Evolutionary conservation across 2,797 vertebrate genomes (phyloP).

Genomic region (Pterois miles): DNA sequence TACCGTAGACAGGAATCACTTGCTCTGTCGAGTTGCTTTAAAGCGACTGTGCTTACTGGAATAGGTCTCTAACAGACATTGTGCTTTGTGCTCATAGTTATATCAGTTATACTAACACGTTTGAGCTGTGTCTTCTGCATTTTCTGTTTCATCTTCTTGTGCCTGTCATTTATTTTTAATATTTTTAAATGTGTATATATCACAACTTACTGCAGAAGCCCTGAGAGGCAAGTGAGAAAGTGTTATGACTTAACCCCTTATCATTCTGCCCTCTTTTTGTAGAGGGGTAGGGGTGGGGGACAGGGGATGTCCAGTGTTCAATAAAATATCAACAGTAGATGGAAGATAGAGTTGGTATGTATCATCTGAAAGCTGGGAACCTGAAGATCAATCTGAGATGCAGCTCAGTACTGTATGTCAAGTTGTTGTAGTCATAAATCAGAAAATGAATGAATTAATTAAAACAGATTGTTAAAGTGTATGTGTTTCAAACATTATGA

Average conservation of each 20-base stretch:
- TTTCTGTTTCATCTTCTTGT: conserved; percentile 28
- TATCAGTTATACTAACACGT: conserved; percentile 6
- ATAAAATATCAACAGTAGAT: too few species aligned
- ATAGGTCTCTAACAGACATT: conserved; percentile 13
- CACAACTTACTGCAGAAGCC: background rate
- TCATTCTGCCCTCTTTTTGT: background rate
- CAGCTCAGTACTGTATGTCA: too few species aligned
- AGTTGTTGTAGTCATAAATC: too few species aligned
- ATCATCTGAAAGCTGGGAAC: too few species aligned
- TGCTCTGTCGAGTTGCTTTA: conserved; percentile 38
- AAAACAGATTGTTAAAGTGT: too few species aligned
- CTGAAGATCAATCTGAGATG: too few species aligned
- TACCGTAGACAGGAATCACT: conserved; percentile 52
- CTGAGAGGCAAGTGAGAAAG: background rate
- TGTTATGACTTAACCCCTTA: background rate
- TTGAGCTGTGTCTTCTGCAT: conserved; percentile 15
- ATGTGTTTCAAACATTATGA: too few species aligned
- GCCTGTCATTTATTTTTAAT: too few species aligned
- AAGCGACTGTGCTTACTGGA: conserved; percentile 37
- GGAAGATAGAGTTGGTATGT: too few species aligned
- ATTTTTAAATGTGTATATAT: conserved; percentile 3
- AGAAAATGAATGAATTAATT: too few species aligned
- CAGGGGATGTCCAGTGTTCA: too few species aligned
- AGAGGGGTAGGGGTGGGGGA: fast-evolving
- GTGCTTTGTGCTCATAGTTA: conserved; percentile 36